Evolutionary conservation across 2,888 invertebrate genomes (phyloP), one percentile per base, ranked within the genome.

Genomic region (Sacculina carcini): DNA sequence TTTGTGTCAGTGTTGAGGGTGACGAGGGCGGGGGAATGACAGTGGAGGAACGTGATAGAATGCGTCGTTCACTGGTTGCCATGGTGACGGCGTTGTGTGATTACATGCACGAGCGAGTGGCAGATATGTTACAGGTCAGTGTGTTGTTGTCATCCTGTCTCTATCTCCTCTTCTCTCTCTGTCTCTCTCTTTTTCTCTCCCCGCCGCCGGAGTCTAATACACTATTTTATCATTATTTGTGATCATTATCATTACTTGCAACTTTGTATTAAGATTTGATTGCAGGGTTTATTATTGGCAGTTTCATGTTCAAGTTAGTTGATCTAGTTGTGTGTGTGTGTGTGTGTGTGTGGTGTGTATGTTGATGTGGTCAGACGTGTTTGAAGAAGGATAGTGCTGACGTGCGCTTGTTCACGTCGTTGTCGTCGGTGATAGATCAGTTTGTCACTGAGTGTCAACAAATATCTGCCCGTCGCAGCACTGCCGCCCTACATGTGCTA

Each of bases 51-150:
- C 72, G 81, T 58, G 64, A 65, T 50, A 72, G 74, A 54, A 76
- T 86, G 7, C 74, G 73, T 54, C 70, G 71, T 12, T 79, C 79
- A 64, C 67, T 92, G 48, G 73, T 74, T 55, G 81, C 84, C 60
- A 72, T 87, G 63, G 69, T 89, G 47, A 72, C 73, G 38, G 76
- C 79, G n/a, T 74, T 89, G 40, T 86, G 85, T 64, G 84, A 89
- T 67, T 84, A 82, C 63, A 85, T 87, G 59, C 86, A 90, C 65
- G 90, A 94, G 63, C 72, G 89, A 57, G 78, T 87, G 66, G 86
- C 86, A 52, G 83, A 85, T 65, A 72, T 92, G 51, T 75, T 92
- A 53, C 78, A 80, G 46, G 79, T 80, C 5, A 56, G 58, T 51
- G 52, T 28, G 21, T 40, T 12, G 16, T 29, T 31, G 26, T 16